phyloP scores from a whole-genome alignment of 2,888 invertebrate genomes.

The Clitarchus hookeri region DNA sequence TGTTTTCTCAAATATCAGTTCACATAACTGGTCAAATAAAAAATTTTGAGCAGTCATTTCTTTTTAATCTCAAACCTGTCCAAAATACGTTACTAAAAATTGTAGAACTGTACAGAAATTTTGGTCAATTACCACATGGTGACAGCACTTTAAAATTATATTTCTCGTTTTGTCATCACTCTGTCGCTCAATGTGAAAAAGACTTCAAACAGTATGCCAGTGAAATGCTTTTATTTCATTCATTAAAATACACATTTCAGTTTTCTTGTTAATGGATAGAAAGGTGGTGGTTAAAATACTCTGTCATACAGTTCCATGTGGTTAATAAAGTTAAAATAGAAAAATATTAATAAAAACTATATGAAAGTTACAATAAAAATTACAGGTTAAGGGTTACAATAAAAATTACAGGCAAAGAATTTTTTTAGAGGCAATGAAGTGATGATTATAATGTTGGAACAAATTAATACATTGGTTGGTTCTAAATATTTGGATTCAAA shows the following conservation, averaged over 20 bases:
- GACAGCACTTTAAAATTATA: no score
- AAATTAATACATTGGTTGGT: neutral
- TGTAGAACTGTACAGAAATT: no score
- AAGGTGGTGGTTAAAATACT: neutral
- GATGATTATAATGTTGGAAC: neutral
- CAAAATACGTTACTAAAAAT: no score
- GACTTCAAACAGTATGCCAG: neutral
- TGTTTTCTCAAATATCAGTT: no score
- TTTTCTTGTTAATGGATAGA: neutral
- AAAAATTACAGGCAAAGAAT: neutral
- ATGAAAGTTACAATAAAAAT: neutral
- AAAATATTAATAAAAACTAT: neutral
- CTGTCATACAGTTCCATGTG: neutral
- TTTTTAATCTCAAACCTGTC: no score
- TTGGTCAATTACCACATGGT: no score
- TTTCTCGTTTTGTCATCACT: neutral
- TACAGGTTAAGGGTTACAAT: neutral
- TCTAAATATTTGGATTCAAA: neutral
- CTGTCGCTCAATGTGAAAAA: conserved; percentile 5
- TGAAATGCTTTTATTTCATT: neutral
- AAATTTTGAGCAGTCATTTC: no score
- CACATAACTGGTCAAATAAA: no score
- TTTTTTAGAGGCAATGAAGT: neutral
- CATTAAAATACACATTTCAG: neutral
- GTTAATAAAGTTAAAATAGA: neutral